A percentile compares a stretch with the other conserved stretches of the same genome.
Evolutionary conservation across 2,888 invertebrate genomes (phyloP).

Genomic region (Anorthoa munda): DNA sequence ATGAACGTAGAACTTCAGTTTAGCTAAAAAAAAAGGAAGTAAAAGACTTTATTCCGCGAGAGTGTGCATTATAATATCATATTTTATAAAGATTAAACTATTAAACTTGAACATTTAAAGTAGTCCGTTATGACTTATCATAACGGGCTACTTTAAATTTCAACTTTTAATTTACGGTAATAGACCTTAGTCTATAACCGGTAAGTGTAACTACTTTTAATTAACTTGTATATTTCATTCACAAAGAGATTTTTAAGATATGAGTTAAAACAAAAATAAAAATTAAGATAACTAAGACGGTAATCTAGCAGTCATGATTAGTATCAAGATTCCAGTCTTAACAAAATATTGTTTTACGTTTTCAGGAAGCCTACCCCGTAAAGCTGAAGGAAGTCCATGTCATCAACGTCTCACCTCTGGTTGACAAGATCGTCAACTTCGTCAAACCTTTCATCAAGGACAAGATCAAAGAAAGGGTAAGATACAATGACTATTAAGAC

Average conservation of each 20-base stretch:
- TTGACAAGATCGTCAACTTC: constrained; percentile 96
- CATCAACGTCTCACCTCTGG: constrained; percentile 95
- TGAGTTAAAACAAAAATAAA: not conserved
- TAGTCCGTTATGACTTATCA: too few relatives aligned
- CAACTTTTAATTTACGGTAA: too few relatives aligned
- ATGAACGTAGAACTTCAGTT: not conserved
- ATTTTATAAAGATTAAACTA: not conserved
- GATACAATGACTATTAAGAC: constrained; percentile 28
- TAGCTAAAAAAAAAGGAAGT: too few relatives aligned
- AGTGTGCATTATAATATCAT: too few relatives aligned
- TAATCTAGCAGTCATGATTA: not conserved
- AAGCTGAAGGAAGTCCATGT: constrained; percentile 97
- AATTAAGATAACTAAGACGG: too few relatives aligned
- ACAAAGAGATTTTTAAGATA: not conserved
- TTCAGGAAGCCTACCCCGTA: constrained; percentile 96
- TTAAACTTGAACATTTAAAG: too few relatives aligned
- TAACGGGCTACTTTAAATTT: too few relatives aligned
- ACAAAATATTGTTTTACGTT: constrained; percentile 11
- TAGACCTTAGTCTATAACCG: too few relatives aligned
- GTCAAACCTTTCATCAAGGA: constrained; percentile 97
- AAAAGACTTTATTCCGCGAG: too few relatives aligned
- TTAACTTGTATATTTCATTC: not conserved
- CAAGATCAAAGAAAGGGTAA: constrained; percentile 94
- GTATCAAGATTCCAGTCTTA: not conserved
- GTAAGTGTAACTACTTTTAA: not conserved